Conservation (phyloP, 2,113 vertebrate species). For the Halichoerus grypus region DNA sequence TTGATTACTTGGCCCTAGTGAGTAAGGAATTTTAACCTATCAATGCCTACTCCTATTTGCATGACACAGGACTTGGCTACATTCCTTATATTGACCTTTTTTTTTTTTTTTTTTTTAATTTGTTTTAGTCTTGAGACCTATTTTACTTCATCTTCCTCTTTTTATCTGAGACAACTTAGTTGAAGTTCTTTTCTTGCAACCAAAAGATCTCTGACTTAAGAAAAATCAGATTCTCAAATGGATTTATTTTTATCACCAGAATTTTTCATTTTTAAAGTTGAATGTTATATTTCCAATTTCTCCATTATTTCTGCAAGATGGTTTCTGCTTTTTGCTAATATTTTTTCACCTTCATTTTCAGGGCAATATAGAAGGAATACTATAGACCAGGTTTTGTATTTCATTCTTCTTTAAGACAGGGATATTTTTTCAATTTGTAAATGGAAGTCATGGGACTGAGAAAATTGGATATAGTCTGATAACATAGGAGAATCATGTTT, state of each 20-base stretch:
- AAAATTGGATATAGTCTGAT: conserved; percentile 14
- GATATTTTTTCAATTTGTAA: conserved; percentile 33
- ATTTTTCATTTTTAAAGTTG: conserved; percentile 35
- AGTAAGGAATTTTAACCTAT: not conserved
- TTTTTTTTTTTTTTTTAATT: not conserved
- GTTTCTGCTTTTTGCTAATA: conserved; percentile 13
- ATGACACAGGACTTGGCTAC: not conserved
- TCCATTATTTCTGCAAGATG: not conserved
- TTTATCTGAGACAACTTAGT: not conserved
- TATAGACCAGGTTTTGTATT: not conserved
- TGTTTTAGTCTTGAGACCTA: not conserved
- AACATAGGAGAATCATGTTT: not conserved
- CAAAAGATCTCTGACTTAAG: not conserved
- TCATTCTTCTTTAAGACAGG: conserved; percentile 17
- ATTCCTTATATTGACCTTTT: not conserved
- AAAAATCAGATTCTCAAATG: not conserved
- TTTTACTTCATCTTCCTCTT: not conserved
- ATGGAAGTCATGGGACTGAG: not conserved
- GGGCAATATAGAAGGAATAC: not conserved
- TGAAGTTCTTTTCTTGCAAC: not conserved
- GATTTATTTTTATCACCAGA: not conserved
- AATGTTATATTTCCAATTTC: not conserved
- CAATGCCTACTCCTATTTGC: not conserved
- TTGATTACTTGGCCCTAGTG: not conserved
- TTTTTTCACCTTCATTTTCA: not conserved